These are phyloP conservation scores for Etheostoma nigrum DNA, from an alignment of 2,797 vertebrate species.

Conservation along the genomic window DNA sequence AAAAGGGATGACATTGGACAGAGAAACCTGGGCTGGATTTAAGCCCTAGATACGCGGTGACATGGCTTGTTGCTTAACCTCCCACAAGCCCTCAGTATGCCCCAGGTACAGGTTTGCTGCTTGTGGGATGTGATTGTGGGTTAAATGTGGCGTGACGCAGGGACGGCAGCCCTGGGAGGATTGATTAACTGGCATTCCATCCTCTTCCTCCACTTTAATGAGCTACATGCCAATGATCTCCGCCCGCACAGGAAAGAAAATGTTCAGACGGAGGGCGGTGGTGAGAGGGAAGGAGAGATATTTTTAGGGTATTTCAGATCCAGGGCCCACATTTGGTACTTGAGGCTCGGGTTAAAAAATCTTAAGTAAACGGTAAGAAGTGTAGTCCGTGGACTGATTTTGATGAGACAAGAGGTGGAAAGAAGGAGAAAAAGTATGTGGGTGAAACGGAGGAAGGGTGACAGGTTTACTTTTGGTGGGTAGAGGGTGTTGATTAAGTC, in stretches of 20 bases:
- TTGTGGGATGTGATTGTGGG: constrained; percentile 21
- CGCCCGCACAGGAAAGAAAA: constrained; percentile 43
- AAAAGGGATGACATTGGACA: constrained; percentile 23
- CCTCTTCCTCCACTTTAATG: constrained; percentile 59
- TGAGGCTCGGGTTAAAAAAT: constrained; percentile 34
- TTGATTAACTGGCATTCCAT: constrained; percentile 75
- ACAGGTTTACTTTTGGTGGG: constrained; percentile 1
- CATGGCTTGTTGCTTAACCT: constrained; percentile 12
- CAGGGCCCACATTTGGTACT: constrained; percentile 30
- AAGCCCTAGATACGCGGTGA: constrained; percentile 24
- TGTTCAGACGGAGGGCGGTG: constrained; percentile 22
- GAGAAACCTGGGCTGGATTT: constrained; percentile 31
- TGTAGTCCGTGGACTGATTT: constrained; percentile 13
- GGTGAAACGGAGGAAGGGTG: constrained; percentile 16
- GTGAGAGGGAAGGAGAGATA: constrained; percentile 37
- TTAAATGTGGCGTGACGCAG: constrained; percentile 27
- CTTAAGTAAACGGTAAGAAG: constrained; percentile 19
- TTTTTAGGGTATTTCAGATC: constrained; percentile 55
- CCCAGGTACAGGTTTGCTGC: constrained; percentile 34
- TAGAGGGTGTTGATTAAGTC: constrained; percentile 28
- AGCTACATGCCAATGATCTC: constrained; percentile 69
- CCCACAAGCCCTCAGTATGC: constrained; percentile 1
- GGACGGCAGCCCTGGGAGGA: constrained; percentile 43
- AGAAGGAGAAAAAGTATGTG: constrained; percentile 21
- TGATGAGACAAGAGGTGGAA: constrained; percentile 64